Base-by-base conservation (phyloP, 2,113 vertebrate species). In the Osmerus eperlanus region DNA sequence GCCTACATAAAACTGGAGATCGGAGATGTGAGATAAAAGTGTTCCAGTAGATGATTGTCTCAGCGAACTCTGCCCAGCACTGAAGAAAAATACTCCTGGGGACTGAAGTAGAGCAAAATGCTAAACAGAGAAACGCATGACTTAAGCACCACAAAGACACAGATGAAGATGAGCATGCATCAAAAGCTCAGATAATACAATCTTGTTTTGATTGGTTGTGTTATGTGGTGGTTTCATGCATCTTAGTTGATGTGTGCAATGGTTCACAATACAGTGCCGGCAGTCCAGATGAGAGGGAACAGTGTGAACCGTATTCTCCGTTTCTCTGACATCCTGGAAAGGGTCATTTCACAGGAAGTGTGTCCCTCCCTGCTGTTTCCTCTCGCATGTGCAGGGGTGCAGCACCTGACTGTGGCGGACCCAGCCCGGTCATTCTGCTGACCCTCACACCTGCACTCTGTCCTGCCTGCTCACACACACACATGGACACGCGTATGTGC, bases 31-130 rank as follows among this genome's bases (percentile, higher is more conserved):
- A 68, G 32, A 75, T 63, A 60, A 55, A 73, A 7, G 55, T 59
- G 15, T 65, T 23, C 54, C 11, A 23, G 70, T 60, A 66, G 18
- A 8, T 67, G 53, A 71, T 67, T 67, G 36, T 73, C 41, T 29
- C 0, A 66, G 61, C 70, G 62, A 65, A 78, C 76, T 4, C 60
- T 69, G 62, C 15, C 70, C 68, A 28, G 18, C 41, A 9, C 18
- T 47, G 9, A 66, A 72, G 66, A 4, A 78, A 32, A 59, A 75
- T 71, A 56, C 55, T 64, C 55, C 70, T 7, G 19, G 41, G 0
- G 1, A 47, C 41, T 12, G 41, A 61, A 69, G 73, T 15, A 9
- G 29, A 79, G 53, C 1, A 36, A 65, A n/a, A 65, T n/a, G 18
- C 71, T 65, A 28, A 56, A 25, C 7, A 32, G 21, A 65, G 67